Percentiles rank a stretch among this genome's conserved stretches.
Evolutionary conservation across 2,888 invertebrate genomes (phyloP).

Genomic region (Acanthosepion lycidas): DNA sequence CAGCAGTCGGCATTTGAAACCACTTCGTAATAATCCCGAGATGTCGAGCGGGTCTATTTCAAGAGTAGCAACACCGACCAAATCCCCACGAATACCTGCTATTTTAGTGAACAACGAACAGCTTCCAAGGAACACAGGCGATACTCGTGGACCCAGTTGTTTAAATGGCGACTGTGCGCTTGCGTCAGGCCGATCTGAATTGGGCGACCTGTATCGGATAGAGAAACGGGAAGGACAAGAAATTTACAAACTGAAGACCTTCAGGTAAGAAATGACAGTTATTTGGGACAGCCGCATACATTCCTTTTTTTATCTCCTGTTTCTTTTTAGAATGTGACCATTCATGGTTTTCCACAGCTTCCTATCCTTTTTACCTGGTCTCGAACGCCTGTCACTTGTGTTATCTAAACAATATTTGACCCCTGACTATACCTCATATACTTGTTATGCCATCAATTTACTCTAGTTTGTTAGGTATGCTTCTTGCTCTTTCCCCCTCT

Average conservation of each 20-base stretch:
- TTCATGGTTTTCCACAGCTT: too few relatives aligned
- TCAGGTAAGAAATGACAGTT: neutral
- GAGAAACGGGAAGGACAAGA: neutral
- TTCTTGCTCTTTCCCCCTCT: too few relatives aligned
- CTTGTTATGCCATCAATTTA: too few relatives aligned
- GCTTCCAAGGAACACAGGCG: too few relatives aligned
- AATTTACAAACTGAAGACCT: neutral
- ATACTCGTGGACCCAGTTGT: neutral
- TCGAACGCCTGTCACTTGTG: too few relatives aligned
- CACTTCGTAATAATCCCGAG: conserved; percentile 34
- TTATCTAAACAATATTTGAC: too few relatives aligned
- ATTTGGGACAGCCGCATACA: neutral
- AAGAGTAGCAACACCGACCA: neutral
- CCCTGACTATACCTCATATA: too few relatives aligned
- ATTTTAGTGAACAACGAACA: neutral
- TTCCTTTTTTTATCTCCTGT: too few relatives aligned
- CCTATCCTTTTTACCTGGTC: too few relatives aligned
- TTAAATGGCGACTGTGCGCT: neutral
- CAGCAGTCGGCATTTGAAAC: neutral
- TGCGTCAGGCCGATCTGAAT: neutral
- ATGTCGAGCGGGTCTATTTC: neutral
- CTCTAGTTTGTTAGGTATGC: too few relatives aligned
- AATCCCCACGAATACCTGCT: neutral
- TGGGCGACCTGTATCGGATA: neutral
- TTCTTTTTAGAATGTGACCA: too few relatives aligned